Evolutionary conservation across 2,113 vertebrate genomes (phyloP).

Genomic region (Myrmecophaga tridactyla): DNA sequence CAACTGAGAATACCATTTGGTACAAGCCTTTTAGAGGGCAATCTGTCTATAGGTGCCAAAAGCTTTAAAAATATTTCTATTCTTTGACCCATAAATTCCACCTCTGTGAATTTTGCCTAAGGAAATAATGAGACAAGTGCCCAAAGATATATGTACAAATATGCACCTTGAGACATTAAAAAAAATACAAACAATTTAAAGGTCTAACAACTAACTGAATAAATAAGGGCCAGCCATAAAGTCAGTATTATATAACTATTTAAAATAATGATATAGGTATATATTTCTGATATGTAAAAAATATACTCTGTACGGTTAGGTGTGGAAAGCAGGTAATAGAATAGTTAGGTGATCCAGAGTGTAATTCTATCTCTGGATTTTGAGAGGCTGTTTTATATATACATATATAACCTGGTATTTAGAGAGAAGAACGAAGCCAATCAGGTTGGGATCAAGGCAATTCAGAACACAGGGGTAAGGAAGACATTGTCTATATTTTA

Average conservation of each 20-base stretch:
- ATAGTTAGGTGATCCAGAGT: background rate
- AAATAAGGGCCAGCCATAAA: slow-evolving; percentile 23
- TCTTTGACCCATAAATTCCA: background rate
- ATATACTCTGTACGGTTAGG: background rate
- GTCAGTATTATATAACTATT: background rate
- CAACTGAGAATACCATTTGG: background rate
- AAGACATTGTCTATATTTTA: too few relatives aligned
- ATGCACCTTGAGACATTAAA: background rate
- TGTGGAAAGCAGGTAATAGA: background rate
- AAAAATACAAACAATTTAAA: slow-evolving; percentile 46
- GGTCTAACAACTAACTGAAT: slow-evolving; percentile 25
- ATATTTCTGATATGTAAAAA: slow-evolving; percentile 8
- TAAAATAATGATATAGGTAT: background rate
- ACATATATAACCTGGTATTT: too few relatives aligned
- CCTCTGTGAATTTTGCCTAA: slow-evolving; percentile 16
- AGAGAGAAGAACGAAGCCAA: too few relatives aligned
- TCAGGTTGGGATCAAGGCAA: too few relatives aligned
- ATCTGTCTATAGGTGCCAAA: background rate
- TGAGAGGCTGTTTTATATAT: too few relatives aligned
- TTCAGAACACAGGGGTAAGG: too few relatives aligned
- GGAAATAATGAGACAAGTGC: background rate
- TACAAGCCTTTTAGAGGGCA: background rate
- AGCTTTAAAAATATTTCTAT: background rate
- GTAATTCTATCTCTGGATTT: too few relatives aligned
- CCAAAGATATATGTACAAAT: background rate